Evolutionary conservation across 2,113 vertebrate genomes (phyloP).

Genomic region (Pangasianodon gigas): DNA sequence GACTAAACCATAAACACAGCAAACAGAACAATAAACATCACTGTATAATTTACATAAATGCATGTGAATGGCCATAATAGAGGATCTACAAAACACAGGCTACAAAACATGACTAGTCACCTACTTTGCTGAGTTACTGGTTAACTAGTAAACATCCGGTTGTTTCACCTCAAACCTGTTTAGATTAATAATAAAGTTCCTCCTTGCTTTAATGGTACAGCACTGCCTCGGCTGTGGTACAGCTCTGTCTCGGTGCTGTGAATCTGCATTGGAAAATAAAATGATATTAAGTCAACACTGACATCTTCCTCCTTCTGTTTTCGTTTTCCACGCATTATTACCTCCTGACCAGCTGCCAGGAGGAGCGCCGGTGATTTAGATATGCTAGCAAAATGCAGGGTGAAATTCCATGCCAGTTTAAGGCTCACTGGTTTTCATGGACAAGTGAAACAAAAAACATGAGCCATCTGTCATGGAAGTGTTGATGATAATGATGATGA

Average conservation of each 20-base stretch:
- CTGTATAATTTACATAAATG: background rate
- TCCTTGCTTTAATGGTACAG: background rate
- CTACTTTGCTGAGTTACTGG: background rate
- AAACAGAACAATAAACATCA: background rate
- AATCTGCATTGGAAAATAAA: constrained; percentile 9
- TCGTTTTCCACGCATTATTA: constrained; percentile 6
- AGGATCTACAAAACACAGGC: no score
- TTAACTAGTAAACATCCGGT: background rate
- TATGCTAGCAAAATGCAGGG: constrained; percentile 16
- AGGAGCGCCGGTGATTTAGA: background rate
- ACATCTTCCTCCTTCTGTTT: background rate
- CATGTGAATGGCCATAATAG: no score
- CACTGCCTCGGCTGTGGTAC: background rate
- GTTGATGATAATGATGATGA: background rate
- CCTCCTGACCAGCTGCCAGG: constrained; percentile 10
- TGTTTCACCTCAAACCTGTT: background rate
- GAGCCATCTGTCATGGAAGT: background rate
- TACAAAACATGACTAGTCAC: background rate
- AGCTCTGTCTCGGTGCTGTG: background rate
- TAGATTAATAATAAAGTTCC: background rate
- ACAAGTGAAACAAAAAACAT: background rate
- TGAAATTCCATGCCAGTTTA: background rate
- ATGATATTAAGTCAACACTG: background rate
- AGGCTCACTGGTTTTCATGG: background rate
- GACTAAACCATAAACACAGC: background rate